These are phyloP conservation scores for Centrocercus urophasianus DNA, from an alignment of 2,113 vertebrate genomes.

Conservation along the genomic window DNA sequence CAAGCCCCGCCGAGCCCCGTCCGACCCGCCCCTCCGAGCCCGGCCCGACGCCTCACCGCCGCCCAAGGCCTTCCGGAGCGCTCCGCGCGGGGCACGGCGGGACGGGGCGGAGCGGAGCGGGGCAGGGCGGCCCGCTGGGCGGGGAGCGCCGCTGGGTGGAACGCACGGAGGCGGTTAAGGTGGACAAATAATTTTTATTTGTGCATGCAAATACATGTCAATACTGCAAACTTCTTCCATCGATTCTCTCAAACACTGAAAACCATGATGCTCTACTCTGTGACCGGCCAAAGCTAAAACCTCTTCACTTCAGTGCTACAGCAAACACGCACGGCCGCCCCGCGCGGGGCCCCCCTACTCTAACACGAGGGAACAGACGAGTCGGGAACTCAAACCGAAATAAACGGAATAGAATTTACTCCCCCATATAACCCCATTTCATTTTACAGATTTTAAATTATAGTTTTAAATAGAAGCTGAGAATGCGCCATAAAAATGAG, in stretches of 20 bases:
- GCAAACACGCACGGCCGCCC: constrained; percentile 82
- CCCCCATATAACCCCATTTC: constrained; percentile 87
- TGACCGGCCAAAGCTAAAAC: constrained; percentile 84
- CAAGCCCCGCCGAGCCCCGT: too few relatives aligned
- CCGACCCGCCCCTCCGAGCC: too few relatives aligned
- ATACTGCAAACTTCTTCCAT: constrained; percentile 87
- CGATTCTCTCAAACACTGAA: constrained; percentile 85
- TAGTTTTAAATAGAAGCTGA: constrained; percentile 92
- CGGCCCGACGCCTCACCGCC: too few relatives aligned
- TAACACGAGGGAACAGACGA: constrained; percentile 91
- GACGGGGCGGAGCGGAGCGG: neutral
- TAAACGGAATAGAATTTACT: constrained; percentile 95
- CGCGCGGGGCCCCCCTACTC: constrained; percentile 77
- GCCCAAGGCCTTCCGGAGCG: too few relatives aligned
- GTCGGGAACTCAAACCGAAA: constrained; percentile 89
- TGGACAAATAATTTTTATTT: constrained; percentile 88
- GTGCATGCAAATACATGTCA: constrained; percentile 95
- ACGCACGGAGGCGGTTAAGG: constrained; percentile 58
- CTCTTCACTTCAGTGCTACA: constrained; percentile 84
- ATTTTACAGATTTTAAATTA: constrained; percentile 93
- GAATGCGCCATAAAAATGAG: constrained; percentile 96
- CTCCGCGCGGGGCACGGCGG: neutral
- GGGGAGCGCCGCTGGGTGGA: rapidly evolving
- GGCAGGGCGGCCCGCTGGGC: neutral
- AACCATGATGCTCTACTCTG: constrained; percentile 86